Percentiles rank a stretch among this genome's conserved stretches.
These are phyloP conservation scores for Aythya baeri DNA, from an alignment of 2,113 vertebrate species.

Conservation along the genomic window DNA sequence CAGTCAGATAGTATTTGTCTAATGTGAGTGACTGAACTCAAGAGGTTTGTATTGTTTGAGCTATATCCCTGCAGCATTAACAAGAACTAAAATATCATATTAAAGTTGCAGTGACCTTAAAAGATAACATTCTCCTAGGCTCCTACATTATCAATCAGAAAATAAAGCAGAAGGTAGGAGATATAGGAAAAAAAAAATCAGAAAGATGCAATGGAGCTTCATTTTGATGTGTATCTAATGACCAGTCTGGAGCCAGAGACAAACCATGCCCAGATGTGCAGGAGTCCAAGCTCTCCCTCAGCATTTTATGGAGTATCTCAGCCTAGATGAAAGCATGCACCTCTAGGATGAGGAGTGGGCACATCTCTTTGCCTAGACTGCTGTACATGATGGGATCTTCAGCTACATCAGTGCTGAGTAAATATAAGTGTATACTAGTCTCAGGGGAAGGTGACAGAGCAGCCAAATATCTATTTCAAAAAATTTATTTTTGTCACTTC, in stretches of 20 bases:
- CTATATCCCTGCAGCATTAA: background rate
- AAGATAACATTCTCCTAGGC: background rate
- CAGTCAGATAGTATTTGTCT: constrained; percentile 16
- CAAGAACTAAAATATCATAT: background rate
- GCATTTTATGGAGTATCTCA: background rate
- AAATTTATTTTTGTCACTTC: background rate
- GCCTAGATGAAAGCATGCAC: background rate
- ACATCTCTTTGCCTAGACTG: background rate
- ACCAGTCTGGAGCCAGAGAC: background rate
- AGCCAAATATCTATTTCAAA: background rate
- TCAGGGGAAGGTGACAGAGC: background rate
- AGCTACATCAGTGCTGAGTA: background rate
- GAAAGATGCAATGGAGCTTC: background rate
- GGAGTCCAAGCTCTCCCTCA: background rate
- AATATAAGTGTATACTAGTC: constrained; percentile 7
- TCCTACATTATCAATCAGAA: background rate
- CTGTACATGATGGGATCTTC: background rate
- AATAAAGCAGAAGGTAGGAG: background rate
- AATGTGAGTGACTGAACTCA: constrained; percentile 5
- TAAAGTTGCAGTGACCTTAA: background rate
- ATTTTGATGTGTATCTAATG: background rate
- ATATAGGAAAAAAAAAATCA: background rate
- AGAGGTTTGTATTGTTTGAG: constrained; percentile 47
- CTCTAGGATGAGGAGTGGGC: background rate
- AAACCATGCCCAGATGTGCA: background rate